Evolutionary conservation across 2,797 vertebrate genomes (phyloP).

Genomic region (Sarcoramphus papa): DNA sequence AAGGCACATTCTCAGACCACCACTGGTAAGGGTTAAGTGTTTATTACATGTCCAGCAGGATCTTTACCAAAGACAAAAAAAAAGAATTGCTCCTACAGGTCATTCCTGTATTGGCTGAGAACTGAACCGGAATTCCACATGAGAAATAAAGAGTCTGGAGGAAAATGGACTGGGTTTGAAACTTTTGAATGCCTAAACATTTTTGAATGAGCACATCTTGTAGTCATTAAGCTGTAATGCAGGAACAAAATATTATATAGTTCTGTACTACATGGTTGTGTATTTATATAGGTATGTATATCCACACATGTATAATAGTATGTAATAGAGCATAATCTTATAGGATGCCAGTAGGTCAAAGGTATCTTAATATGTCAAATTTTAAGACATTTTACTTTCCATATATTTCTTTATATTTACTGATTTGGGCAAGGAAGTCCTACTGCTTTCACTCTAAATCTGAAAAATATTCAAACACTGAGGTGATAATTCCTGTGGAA

Average conservation of each 20-base stretch:
- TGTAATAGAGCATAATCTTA: neutral
- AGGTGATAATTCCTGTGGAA: neutral
- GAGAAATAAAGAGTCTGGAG: neutral
- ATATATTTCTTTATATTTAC: neutral
- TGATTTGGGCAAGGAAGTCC: neutral
- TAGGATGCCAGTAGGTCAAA: neutral
- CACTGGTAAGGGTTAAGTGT: neutral
- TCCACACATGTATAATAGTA: neutral
- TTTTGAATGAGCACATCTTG: neutral
- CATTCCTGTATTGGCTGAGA: slow-evolving; percentile 5
- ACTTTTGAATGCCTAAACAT: neutral
- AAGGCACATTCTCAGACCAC: slow-evolving; percentile 10
- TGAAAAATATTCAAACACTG: neutral
- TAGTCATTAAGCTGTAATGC: neutral
- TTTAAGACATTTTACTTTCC: neutral
- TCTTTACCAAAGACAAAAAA: slow-evolving; percentile 43
- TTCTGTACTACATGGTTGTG: neutral
- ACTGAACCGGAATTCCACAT: neutral
- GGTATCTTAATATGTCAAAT: neutral
- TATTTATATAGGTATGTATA: neutral
- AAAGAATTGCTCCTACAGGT: slow-evolving; percentile 7
- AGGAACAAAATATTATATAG: neutral
- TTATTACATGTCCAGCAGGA: neutral
- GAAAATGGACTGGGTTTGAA: neutral
- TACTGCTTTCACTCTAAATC: neutral